A percentile compares a stretch with the other conserved stretches of the same genome.
Conservation (phyloP, 1,140 invertebrate genomes). For the Micrasema minimum region DNA sequence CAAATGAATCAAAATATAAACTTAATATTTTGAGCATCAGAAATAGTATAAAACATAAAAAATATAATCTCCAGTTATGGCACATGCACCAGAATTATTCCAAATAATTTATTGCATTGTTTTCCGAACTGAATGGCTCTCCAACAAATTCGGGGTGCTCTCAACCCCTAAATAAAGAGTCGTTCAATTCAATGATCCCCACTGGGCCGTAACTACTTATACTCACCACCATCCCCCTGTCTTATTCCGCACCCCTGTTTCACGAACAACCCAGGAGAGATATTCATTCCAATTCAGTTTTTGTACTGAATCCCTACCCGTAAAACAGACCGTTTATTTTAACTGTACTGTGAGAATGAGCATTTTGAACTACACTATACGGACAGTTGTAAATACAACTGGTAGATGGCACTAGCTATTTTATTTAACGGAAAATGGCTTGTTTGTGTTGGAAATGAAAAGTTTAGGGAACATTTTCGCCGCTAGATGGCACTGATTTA, state of each 20-base stretch:
- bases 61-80: too few species aligned
- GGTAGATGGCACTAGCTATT: conserved; percentile 21
- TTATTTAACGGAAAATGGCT: too few species aligned
- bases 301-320: too few species aligned
- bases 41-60: background rate
- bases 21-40: too few species aligned
- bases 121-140: conserved; percentile 48
- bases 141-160: conserved; percentile 43
- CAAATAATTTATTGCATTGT: conserved; percentile 44
- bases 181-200: conserved; percentile 49
- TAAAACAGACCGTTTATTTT: too few species aligned
- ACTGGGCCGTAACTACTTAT: conserved; percentile 9
- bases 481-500: conserved; percentile 29
- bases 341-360: too few species aligned
- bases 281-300: too few species aligned
- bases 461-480: background rate
- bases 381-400: background rate
- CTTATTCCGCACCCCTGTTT: too few species aligned
- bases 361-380: too few species aligned
- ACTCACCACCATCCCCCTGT: background rate
- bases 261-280: too few species aligned
- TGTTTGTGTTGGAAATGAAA: too few species aligned
- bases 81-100: conserved; percentile 5
- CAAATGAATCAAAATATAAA: too few species aligned
- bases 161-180: conserved; percentile 44